These are phyloP conservation scores for Trachemys scripta DNA, from an alignment of 2,113 vertebrate species.

Conservation along the genomic window DNA sequence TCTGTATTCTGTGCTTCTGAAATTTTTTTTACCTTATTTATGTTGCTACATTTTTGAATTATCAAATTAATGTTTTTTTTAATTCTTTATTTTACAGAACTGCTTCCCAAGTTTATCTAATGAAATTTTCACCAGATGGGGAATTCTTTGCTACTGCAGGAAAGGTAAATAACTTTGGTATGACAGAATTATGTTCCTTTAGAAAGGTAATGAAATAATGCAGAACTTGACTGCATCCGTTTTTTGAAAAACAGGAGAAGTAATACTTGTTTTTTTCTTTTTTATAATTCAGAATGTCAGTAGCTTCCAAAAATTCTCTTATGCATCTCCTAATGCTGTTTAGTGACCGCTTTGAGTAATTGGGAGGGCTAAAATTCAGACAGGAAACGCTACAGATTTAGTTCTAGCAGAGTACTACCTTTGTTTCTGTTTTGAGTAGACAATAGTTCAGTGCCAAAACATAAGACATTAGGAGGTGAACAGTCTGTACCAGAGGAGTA, in stretches of 20 bases:
- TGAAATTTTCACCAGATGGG: constrained; percentile 97
- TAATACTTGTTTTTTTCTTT: not conserved
- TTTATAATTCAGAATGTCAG: not conserved
- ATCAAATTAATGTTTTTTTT: not conserved
- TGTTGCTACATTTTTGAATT: not conserved
- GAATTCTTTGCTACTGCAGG: constrained; percentile 98
- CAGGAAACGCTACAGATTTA: rapidly evolving
- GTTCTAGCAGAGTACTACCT: not conserved
- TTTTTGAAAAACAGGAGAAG: not conserved
- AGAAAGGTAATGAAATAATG: not conserved
- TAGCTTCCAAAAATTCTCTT: not conserved
- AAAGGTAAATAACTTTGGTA: constrained; percentile 81
- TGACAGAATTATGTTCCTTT: not conserved
- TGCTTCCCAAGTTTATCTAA: constrained; percentile 90
- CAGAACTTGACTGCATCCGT: not conserved
- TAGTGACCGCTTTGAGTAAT: not conserved
- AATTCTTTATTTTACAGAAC: constrained; percentile 82
- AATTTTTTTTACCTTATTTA: not conserved
- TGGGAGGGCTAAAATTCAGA: not conserved
- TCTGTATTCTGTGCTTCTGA: not conserved
- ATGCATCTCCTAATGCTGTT: not conserved
- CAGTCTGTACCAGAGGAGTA: not conserved
- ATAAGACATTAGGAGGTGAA: not conserved
- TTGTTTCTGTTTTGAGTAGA: not conserved
- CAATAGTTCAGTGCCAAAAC: not conserved